Evolutionary conservation across 2,888 invertebrate species (phyloP).

Genomic region (Schizotus pectinicornis): DNA sequence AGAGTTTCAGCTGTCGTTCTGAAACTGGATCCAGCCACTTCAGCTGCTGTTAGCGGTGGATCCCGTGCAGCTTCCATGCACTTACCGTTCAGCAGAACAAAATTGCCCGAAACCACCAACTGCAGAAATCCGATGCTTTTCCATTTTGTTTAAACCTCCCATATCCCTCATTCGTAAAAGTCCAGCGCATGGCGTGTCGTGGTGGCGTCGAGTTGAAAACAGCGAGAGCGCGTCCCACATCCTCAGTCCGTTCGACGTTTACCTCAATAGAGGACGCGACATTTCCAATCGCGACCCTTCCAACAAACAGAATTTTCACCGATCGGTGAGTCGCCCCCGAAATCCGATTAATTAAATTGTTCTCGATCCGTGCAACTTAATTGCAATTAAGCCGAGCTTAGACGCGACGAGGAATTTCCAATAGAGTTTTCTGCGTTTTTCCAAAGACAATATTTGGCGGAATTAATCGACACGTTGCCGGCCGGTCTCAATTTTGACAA

Average conservation of each 20-base stretch:
- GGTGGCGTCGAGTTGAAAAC: slow-evolving; percentile 19
- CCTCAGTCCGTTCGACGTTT: slow-evolving; percentile 16
- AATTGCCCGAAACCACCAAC: slow-evolving; percentile 1
- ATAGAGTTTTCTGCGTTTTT: too few relatives aligned
- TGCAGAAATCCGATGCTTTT: slow-evolving; percentile 3
- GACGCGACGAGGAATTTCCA: too few relatives aligned
- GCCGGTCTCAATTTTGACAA: too few relatives aligned
- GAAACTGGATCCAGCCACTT: too few relatives aligned
- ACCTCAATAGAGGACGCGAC: slow-evolving; percentile 6
- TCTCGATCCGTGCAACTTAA: neutral
- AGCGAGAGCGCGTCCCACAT: slow-evolving; percentile 20
- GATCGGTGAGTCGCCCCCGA: neutral
- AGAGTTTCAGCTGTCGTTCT: too few relatives aligned
- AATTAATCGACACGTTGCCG: too few relatives aligned
- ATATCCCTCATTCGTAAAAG: slow-evolving; percentile 8
- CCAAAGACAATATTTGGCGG: too few relatives aligned
- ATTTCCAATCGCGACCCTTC: neutral
- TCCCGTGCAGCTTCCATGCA: too few relatives aligned
- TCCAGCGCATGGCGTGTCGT: slow-evolving; percentile 20
- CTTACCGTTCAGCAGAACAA: neutral
- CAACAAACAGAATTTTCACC: neutral
- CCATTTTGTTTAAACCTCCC: slow-evolving; percentile 1
- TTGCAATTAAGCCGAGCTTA: neutral
- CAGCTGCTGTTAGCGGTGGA: too few relatives aligned
- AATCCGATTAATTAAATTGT: neutral